These are phyloP conservation scores for Sander vitreus DNA, from an alignment of 2,113 vertebrate species.

Conservation along the genomic window DNA sequence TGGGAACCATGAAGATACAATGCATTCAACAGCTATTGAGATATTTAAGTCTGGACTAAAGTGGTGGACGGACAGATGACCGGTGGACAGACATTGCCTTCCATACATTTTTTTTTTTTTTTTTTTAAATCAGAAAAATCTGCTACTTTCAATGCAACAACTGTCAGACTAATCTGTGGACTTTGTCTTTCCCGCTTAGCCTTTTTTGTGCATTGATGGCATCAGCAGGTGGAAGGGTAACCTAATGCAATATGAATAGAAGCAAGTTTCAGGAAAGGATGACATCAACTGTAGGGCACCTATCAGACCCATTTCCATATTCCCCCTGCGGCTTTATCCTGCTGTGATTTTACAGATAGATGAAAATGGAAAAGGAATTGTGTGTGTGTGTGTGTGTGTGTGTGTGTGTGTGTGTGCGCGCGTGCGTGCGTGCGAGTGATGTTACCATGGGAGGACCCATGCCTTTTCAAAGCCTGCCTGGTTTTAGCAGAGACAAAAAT, in stretches of 20 bases:
- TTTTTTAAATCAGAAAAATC: not conserved
- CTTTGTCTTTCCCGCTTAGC: rapidly evolving
- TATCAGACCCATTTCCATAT: conserved; percentile 44
- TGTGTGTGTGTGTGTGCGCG: conserved; percentile 2
- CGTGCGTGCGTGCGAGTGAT: conserved; percentile 1
- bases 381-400: conserved; percentile 7
- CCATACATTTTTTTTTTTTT: too few species aligned
- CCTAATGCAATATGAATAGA: not conserved
- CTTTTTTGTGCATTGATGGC: not conserved
- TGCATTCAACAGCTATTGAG: not conserved
- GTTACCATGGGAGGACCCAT: conserved; percentile 41
- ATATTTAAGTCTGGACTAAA: not conserved
- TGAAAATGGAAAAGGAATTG: conserved; percentile 30
- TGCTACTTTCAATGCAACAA: not conserved
- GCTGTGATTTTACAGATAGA: conserved; percentile 49
- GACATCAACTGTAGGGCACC: conserved; percentile 12
- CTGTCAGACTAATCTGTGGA: not conserved
- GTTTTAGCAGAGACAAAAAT: conserved; percentile 31
- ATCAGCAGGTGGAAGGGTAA: not conserved
- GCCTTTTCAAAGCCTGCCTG: conserved; percentile 40
- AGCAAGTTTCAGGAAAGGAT: not conserved
- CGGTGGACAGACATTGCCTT: not conserved
- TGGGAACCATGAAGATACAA: not conserved
- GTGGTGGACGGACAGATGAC: not conserved
- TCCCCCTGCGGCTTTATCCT: conserved; percentile 14